Evolutionary conservation across 2,113 vertebrate species (phyloP).

Genomic region (Natator depressus): DNA sequence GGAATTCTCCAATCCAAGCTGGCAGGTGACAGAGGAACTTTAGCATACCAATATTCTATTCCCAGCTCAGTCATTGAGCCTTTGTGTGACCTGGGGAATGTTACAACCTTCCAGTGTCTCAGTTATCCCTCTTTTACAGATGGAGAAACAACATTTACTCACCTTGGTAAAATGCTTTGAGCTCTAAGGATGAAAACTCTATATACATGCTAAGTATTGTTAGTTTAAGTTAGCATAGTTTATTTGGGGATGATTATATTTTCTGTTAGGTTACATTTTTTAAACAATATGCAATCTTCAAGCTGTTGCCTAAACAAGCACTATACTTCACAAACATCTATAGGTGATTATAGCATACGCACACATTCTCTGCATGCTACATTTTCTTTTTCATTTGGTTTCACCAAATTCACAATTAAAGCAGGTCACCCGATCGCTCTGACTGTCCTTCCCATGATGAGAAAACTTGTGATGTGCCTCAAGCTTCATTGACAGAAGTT

Average conservation of each 20-base stretch:
- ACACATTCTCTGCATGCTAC: not conserved
- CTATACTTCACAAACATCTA: fast-evolving
- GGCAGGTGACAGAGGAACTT: not conserved
- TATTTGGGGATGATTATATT: not conserved
- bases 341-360: not conserved
- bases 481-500: not conserved
- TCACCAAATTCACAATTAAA: not conserved
- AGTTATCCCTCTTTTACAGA: not conserved
- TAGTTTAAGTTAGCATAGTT: not conserved
- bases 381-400: not conserved
- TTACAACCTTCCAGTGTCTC: not conserved
- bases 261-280: not conserved
- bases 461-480: not conserved
- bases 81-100: not conserved
- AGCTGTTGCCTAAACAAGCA: not conserved
- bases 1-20: not conserved
- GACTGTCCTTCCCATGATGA: fast-evolving
- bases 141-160: not conserved
- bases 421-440: not conserved
- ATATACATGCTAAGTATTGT: fast-evolving
- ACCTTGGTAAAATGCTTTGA: not conserved
- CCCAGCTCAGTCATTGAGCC: not conserved
- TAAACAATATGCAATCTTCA: not conserved
- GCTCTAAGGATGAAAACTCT: not conserved
- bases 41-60: not conserved